Evolutionary conservation across 1,140 invertebrate genomes (phyloP), one percentile per base, ranked within the genome.

Genomic region (Adelges cooleyi): DNA sequence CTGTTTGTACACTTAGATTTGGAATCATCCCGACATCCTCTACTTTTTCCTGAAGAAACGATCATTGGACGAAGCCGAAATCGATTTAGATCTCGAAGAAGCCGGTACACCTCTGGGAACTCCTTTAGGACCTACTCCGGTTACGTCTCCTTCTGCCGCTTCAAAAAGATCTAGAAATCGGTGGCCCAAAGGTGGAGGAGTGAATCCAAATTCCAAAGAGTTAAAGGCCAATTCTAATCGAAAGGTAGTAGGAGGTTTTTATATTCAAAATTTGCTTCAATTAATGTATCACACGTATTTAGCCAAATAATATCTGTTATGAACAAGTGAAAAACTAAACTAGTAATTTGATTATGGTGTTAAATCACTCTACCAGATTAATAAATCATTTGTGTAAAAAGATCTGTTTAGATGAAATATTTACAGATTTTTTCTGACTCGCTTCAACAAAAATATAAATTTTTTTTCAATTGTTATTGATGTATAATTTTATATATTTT

Each of bases 21-120:
- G 95, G 95, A 99, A 99, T 74, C 96, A 99, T 79, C 95, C 96
- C 0, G 96, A 99, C 77, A 88, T 98, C 51, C 74, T 99, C 29
- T 94, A 93, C 72, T 87, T 94, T 74, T 90, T 95, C 73, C 73
- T 96, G 48, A 85, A 86, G 71, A 92, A 94, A 73, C 82, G 87
- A 65, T 83, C 84, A 70, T 82, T 81, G 51, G 84, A 83, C 25
- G 89, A 89, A 69, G 56, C 56, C 46, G 88, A 89, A 42, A 84
- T 91, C 70, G 94, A 96, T 79, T 82, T 95, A 69, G 93, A 96
- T 77, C 76, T 77, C 74, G 83, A 84, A 69, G 84, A 85, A 67
- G 78, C 67, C 3, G 44, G 40, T 36, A 53, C 67, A 17, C 42
- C 50, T 40, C 44, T 68, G 3, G 67, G 67, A 38, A 74, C 75